Evolutionary conservation across 2,113 vertebrate genomes (phyloP).

Genomic region (Erythrolamprus reginae): DNA sequence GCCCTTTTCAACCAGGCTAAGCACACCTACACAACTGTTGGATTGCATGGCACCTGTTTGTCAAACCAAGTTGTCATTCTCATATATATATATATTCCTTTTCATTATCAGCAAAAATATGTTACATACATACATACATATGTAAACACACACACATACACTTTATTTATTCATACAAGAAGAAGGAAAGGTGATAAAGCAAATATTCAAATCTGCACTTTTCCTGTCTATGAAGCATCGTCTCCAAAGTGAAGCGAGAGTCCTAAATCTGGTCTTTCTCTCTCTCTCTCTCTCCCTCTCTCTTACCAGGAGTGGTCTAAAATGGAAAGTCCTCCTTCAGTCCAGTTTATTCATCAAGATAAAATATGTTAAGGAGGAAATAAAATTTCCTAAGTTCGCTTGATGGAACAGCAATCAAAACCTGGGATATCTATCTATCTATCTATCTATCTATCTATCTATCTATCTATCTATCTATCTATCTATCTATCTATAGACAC

Average conservation of each 20-base stretch:
- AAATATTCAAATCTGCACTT: neutral
- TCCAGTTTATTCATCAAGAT: neutral
- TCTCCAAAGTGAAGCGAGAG: constrained; percentile 30
- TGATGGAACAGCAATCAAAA: constrained; percentile 25
- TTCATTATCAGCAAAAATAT: too few relatives aligned
- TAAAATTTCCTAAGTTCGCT: neutral
- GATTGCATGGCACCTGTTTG: neutral
- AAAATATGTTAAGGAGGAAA: constrained; percentile 8
- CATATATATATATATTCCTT: too few relatives aligned
- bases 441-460: constrained; percentile 17
- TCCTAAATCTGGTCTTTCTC: constrained; percentile 18
- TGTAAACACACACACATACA: too few relatives aligned
- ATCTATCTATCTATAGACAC: constrained; percentile 14
- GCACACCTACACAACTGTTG: constrained; percentile 33
- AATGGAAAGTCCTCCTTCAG: constrained; percentile 13
- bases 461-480: constrained; percentile 16
- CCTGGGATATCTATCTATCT: constrained; percentile 14
- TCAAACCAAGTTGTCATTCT: neutral
- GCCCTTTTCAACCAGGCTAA: constrained; percentile 34
- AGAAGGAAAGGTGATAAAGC: constrained; percentile 24
- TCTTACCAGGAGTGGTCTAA: neutral
- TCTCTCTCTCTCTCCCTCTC: neutral
- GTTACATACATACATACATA: too few relatives aligned
- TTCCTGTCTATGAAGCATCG: constrained; percentile 7
- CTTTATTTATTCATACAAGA: too few relatives aligned